A percentile compares a stretch with the other conserved stretches of the same genome.
These are phyloP conservation scores for Platichthys stellatus DNA, from an alignment of 2,113 vertebrate genomes.

Conservation along the genomic window DNA sequence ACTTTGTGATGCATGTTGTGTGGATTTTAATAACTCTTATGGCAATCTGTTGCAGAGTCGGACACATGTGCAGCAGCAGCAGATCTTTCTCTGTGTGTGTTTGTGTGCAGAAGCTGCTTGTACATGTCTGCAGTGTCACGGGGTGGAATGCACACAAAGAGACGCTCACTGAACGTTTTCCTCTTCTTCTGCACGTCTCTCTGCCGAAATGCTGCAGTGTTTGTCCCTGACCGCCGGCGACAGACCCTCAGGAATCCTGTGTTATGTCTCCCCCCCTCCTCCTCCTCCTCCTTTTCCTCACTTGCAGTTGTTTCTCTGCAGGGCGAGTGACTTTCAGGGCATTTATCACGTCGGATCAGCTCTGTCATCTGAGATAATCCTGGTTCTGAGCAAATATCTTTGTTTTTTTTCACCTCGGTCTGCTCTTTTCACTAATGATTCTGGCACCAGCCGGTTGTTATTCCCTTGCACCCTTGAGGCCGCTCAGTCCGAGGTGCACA, in stretches of 20 bases:
- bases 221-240: slow-evolving; percentile 67
- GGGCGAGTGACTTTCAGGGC: slow-evolving; percentile 9
- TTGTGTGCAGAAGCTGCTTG: slow-evolving; percentile 1
- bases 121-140: slow-evolving; percentile 25
- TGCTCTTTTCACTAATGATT: slow-evolving; percentile 3
- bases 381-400: slow-evolving; percentile 17
- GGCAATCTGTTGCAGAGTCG: slow-evolving; percentile 11
- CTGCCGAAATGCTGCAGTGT: slow-evolving; percentile 59
- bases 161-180: slow-evolving; percentile 5
- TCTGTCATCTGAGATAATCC: slow-evolving; percentile 33
- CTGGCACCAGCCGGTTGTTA: slow-evolving; percentile 40
- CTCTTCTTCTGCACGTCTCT: slow-evolving; percentile 30
- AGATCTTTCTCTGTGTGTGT: slow-evolving; percentile 11
- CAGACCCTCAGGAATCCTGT: slow-evolving; percentile 76
- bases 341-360: slow-evolving; percentile 47
- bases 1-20: background rate
- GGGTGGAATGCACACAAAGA: slow-evolving; percentile 31
- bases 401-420: background rate
- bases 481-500: slow-evolving; percentile 48
- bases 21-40: background rate
- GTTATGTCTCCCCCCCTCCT: slow-evolving; percentile 66
- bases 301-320: slow-evolving; percentile 43
- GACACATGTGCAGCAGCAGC: slow-evolving; percentile 19
- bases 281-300: slow-evolving; percentile 7
- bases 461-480: slow-evolving; percentile 38